Evolutionary conservation across 2,113 vertebrate species (phyloP).

Genomic region (Corythornis vintsioides): DNA sequence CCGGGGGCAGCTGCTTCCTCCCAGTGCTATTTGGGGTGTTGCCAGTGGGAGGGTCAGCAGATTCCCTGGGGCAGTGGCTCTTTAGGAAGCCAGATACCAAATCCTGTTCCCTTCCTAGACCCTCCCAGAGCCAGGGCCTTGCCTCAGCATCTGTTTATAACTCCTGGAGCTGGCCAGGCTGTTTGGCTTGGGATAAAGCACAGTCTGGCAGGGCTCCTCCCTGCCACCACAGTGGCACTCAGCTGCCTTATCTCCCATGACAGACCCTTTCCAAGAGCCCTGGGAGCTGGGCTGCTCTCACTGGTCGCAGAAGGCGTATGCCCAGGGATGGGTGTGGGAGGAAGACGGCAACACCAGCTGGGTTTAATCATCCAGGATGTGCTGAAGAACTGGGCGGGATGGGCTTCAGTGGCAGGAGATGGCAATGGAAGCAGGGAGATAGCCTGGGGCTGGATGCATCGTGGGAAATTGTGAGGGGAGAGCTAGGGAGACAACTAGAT

Average conservation of each 20-base stretch:
- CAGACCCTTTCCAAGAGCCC: slow-evolving; percentile 36
- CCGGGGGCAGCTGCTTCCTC: slow-evolving; percentile 24
- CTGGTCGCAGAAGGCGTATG: slow-evolving; percentile 24
- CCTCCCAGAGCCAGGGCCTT: slow-evolving; percentile 36
- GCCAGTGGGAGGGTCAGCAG: slow-evolving; percentile 15
- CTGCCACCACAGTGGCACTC: slow-evolving; percentile 43
- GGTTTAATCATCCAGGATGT: slow-evolving; percentile 66
- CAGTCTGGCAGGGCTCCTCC: slow-evolving; percentile 47
- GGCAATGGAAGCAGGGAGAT: not conserved
- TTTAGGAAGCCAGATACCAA: slow-evolving; percentile 60
- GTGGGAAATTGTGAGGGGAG: not conserved
- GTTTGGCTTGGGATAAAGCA: slow-evolving; percentile 71
- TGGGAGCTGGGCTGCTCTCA: not conserved
- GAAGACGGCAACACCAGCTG: slow-evolving; percentile 16
- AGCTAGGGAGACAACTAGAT: not conserved
- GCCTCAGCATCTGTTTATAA: slow-evolving; percentile 69
- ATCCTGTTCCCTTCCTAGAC: slow-evolving; percentile 48
- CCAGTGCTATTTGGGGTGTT: not conserved
- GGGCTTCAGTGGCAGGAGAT: not conserved
- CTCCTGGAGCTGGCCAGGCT: slow-evolving; percentile 34
- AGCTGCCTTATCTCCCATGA: slow-evolving; percentile 38
- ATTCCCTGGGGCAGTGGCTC: slow-evolving; percentile 39
- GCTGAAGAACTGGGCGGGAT: not conserved
- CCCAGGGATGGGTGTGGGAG: slow-evolving; percentile 47
- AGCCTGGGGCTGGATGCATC: not conserved